Base-by-base conservation (phyloP, 2,888 invertebrate species). In the Orthosia gracilis region DNA sequence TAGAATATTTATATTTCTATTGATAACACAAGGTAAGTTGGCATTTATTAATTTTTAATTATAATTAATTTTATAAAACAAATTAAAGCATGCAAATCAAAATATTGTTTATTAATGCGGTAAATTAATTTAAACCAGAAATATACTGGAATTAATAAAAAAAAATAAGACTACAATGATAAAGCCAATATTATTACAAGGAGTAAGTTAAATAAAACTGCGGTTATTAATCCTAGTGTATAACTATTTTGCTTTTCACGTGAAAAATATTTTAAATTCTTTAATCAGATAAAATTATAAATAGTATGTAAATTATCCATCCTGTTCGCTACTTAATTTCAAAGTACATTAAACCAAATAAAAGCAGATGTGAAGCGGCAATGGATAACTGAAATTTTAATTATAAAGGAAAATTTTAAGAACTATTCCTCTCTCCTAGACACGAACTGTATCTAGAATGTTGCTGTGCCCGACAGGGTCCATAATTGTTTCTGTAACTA, bases 1-100 rank as follows among this genome's bases (percentile, higher is more conserved):
- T 65, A 87, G 86, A 87, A 89, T 88, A 80, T 85, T 85, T 63
- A 85, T 91, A 80, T 87, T 91, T 75, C 82, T 92, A 81, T 80
- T 91, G 74, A 87, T 87, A 83, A 85, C 88, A 69, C 88, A 90
- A 87, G 90, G 92, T 92, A 88, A 88, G 92, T 83, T 47, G 21
- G 21, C 9, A 31, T 57, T 54, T 49, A 50, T 63, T 61, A 45
- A 13, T 17, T 3, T 45, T 4, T 15, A 45, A 12, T 49, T 0
- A 54, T 23, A 21, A 58, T 21, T n/a, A 21, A 3, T 52, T 23
- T 26, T 23, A 1, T 2, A 7, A 21, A 23, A 2, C 3, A 21
- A 71, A 57, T 21, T 57, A 0, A 45, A 45, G 0, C 3, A 31
- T 47, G 2, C 3, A 18, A 26, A 26, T 50, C 5, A 0, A 45